Percentiles rank a stretch among this genome's conserved stretches.
These are phyloP conservation scores for Strigops habroptila DNA, from an alignment of 2,113 vertebrate species.

Conservation along the genomic window DNA sequence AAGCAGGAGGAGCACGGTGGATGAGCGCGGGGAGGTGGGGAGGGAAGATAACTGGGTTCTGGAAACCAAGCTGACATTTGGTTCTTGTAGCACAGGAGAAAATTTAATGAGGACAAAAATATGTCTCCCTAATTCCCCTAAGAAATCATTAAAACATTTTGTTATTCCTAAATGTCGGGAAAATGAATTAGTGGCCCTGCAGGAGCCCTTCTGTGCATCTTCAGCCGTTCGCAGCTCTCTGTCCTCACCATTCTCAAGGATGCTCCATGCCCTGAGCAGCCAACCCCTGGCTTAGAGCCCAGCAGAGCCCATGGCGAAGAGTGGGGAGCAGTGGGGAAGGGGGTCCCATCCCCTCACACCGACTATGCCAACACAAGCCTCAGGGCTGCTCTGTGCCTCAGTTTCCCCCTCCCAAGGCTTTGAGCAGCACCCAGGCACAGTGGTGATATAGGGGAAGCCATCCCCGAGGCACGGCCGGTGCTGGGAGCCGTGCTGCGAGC, in stretches of 20 bases:
- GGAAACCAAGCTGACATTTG: constrained; percentile 68
- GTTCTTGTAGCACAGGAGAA: constrained; percentile 65
- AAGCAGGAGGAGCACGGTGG: not conserved
- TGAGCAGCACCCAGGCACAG: fast-evolving
- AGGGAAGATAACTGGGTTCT: constrained; percentile 21
- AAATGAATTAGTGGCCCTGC: constrained; percentile 76
- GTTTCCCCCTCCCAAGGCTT: not conserved
- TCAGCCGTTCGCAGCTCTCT: constrained; percentile 26
- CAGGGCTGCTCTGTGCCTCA: not conserved
- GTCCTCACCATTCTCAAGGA: not conserved
- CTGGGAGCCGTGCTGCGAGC: not conserved
- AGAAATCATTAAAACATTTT: constrained; percentile 81
- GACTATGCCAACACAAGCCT: not conserved
- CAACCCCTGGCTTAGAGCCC: fast-evolving
- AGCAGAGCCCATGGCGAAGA: not conserved
- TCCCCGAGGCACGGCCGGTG: not conserved
- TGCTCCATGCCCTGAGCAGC: not conserved
- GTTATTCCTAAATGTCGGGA: constrained; percentile 79
- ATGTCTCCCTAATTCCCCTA: constrained; percentile 74
- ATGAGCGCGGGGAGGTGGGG: not conserved
- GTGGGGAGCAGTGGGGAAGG: not conserved
- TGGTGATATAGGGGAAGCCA: fast-evolving
- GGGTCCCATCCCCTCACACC: not conserved
- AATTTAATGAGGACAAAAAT: constrained; percentile 79
- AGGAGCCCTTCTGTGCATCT: constrained; percentile 56